These are phyloP conservation scores for Pseudachorutes palmiensis DNA, from an alignment of 1,140 invertebrate species.

Conservation along the genomic window DNA sequence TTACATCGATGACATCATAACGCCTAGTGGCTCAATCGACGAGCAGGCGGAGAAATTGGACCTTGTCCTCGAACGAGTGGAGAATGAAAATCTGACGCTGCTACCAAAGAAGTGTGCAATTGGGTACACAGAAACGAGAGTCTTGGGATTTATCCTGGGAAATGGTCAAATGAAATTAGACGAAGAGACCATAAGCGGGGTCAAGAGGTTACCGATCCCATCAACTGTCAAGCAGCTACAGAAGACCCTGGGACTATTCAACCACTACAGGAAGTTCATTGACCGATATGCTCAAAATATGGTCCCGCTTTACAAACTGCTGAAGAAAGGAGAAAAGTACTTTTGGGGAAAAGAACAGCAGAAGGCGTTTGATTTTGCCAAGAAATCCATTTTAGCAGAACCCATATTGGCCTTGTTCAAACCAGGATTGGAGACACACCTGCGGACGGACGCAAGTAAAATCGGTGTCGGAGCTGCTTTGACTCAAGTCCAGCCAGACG, in stretches of 20 bases:
- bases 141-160: conserved; percentile 44
- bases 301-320: not conserved
- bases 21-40: conserved; percentile 39
- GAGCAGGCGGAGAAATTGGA: conserved; percentile 42
- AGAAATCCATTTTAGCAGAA: not conserved
- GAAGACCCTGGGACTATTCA: not conserved
- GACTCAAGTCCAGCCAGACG: conserved; percentile 4
- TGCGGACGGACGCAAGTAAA: conserved; percentile 14
- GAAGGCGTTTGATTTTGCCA: not conserved
- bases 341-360: not conserved
- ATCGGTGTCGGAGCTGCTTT: conserved; percentile 4
- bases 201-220: not conserved
- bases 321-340: not conserved
- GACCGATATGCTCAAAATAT: not conserved
- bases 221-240: not conserved
- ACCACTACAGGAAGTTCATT: conserved; percentile 9
- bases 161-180: conserved; percentile 38
- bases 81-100: conserved; percentile 39
- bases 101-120: conserved; percentile 48
- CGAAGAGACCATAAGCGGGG: not conserved
- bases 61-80: conserved; percentile 39
- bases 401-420: conserved; percentile 18
- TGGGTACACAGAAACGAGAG: conserved; percentile 43
- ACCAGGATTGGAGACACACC: not conserved
- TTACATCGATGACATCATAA: conserved; percentile 47